phyloP scores from a whole-genome alignment of 2,888 invertebrate species.

The Synergus laeviventris region DNA sequence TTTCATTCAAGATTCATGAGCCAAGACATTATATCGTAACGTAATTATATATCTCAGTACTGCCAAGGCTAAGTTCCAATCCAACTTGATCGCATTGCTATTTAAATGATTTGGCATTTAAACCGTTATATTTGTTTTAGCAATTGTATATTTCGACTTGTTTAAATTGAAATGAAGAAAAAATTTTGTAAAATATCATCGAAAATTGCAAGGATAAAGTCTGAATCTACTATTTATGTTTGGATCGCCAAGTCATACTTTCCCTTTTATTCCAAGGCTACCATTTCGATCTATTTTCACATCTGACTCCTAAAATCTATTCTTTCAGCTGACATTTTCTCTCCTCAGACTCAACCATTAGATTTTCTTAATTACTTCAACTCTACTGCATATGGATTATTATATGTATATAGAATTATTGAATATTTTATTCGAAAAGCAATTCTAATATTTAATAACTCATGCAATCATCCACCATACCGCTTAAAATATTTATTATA shows the following conservation, averaged over 20 bases:
- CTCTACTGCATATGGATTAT: not conserved
- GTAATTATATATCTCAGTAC: conserved; percentile 20
- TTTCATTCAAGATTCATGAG: conserved; percentile 30
- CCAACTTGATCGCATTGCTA: conserved; percentile 21
- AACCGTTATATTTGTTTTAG: not conserved
- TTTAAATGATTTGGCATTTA: conserved; percentile 10
- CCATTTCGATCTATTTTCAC: conserved; percentile 72
- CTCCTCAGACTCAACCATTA: not conserved
- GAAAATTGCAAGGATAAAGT: conserved; percentile 33
- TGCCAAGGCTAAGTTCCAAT: conserved; percentile 20
- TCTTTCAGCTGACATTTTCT: conserved; percentile 37
- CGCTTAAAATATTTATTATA: not conserved
- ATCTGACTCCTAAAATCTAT: conserved; percentile 51
- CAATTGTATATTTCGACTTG: not conserved
- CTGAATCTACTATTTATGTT: conserved; percentile 65
- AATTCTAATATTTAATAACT: not conserved
- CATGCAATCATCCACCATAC: not conserved
- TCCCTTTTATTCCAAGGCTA: conserved; percentile 70
- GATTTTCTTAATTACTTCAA: not conserved
- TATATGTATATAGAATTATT: not conserved
- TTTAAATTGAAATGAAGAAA: not conserved
- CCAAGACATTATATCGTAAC: conserved; percentile 28
- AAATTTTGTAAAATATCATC: conserved; percentile 27
- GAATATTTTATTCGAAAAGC: not conserved
- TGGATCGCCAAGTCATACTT: conserved; percentile 70